Conservation (phyloP, 2,888 invertebrate genomes). For the Nomada fabriciana region DNA sequence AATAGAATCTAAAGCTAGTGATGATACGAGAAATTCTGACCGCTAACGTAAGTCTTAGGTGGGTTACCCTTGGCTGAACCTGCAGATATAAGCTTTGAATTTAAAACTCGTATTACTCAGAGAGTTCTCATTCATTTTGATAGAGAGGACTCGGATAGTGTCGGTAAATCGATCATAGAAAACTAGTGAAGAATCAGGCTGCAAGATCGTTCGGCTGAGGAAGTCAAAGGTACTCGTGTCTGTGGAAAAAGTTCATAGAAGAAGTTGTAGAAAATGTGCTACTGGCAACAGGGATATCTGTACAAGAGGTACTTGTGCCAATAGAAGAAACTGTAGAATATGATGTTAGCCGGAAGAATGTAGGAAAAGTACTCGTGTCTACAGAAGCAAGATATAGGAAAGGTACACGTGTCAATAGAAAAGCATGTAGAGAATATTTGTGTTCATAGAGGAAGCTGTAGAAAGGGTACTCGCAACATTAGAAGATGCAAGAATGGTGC, state of each 20-base stretch:
- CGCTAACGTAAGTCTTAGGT: neutral
- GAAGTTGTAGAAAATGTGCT: too few relatives aligned
- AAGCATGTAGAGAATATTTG: too few relatives aligned
- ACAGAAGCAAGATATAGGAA: too few relatives aligned
- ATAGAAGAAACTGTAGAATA: too few relatives aligned
- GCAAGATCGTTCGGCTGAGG: neutral
- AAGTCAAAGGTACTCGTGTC: constrained; percentile 7
- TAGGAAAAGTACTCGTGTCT: too few relatives aligned
- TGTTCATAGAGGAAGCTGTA: too few relatives aligned
- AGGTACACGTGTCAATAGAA: too few relatives aligned
- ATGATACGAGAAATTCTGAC: neutral
- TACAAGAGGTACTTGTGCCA: too few relatives aligned
- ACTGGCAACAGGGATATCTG: too few relatives aligned
- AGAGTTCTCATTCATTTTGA: neutral
- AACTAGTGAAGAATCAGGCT: neutral
- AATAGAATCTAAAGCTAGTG: neutral
- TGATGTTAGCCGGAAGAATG: too few relatives aligned
- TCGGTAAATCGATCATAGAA: neutral
- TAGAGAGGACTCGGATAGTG: neutral
- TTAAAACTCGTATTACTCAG: neutral
- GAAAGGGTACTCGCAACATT: too few relatives aligned
- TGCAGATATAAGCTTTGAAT: neutral
- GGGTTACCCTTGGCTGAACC: neutral
- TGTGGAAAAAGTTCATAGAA: neutral
- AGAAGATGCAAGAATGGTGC: too few relatives aligned